phyloP scores from a whole-genome alignment of 2,113 vertebrate genomes.

The Polypterus senegalus region DNA sequence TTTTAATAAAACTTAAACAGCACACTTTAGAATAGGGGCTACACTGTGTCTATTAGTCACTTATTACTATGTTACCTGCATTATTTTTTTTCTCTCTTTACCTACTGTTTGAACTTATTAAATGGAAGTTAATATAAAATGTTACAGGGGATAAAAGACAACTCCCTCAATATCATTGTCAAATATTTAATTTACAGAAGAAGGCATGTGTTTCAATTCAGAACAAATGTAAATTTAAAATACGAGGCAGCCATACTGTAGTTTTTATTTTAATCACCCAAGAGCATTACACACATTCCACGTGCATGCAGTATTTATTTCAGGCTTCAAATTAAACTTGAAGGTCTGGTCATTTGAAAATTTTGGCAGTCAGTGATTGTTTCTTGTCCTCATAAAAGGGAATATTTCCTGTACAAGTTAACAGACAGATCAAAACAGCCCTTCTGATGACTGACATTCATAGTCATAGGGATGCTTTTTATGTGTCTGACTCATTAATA shows the following conservation, averaged over 20 bases:
- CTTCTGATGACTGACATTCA: constrained; percentile 93
- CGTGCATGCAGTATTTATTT: constrained; percentile 96
- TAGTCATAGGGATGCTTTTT: constrained; percentile 87
- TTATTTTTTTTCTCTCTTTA: too few species aligned
- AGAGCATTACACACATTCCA: constrained; percentile 72
- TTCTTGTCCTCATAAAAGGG: constrained; percentile 87
- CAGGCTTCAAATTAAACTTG: constrained; percentile 78
- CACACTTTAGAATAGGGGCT: too few species aligned
- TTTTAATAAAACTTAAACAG: too few species aligned
- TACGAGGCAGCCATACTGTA: constrained; percentile 20
- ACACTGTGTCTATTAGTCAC: too few species aligned
- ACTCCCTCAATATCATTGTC: too few species aligned
- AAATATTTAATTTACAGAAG: too few species aligned
- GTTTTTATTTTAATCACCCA: constrained; percentile 46
- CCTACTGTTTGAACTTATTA: too few species aligned
- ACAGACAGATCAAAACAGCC: constrained; percentile 86
- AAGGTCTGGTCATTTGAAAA: constrained; percentile 89
- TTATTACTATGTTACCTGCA: too few species aligned
- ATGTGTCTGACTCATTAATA: constrained; percentile 98
- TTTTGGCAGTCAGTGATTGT: constrained; percentile 69
- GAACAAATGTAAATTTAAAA: constrained; percentile 39
- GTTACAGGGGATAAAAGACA: too few species aligned
- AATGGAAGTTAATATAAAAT: too few species aligned
- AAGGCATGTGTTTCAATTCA: too few species aligned
- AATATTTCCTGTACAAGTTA: constrained; percentile 92